Evolutionary conservation across 2,113 vertebrate species (phyloP).

Genomic region (Chionis minor): DNA sequence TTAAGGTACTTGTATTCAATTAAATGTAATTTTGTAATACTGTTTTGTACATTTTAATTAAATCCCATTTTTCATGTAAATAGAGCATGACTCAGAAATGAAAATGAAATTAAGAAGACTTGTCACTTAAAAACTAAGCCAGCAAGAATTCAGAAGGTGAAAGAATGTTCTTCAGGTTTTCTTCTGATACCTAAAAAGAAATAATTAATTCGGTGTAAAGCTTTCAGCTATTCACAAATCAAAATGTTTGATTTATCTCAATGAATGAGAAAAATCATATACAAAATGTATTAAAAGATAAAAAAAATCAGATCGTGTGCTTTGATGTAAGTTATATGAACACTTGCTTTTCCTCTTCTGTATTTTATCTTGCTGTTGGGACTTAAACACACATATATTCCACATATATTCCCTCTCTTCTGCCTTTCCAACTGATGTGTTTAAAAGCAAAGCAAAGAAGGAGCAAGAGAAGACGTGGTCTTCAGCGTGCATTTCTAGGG

Average conservation of each 20-base stretch:
- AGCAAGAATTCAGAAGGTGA: neutral
- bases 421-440: neutral
- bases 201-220: neutral
- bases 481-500: neutral
- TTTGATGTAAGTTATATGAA: neutral
- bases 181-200: neutral
- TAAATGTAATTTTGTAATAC: slow-evolving; percentile 3
- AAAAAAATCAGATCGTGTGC: neutral
- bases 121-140: neutral
- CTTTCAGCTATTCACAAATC: neutral
- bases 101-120: neutral
- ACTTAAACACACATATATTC: neutral
- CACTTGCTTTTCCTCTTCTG: neutral
- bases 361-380: neutral
- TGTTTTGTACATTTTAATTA: neutral
- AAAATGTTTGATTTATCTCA: neutral
- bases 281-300: neutral
- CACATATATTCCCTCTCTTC: neutral
- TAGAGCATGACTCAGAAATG: neutral
- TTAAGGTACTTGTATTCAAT: neutral
- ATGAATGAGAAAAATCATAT: neutral
- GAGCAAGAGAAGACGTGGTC: neutral
- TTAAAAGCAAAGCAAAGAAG: neutral
- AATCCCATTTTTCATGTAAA: neutral
- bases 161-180: neutral